These are phyloP conservation scores for Odontocerum albicorne DNA, from an alignment of 2,888 invertebrate species.

Conservation along the genomic window DNA sequence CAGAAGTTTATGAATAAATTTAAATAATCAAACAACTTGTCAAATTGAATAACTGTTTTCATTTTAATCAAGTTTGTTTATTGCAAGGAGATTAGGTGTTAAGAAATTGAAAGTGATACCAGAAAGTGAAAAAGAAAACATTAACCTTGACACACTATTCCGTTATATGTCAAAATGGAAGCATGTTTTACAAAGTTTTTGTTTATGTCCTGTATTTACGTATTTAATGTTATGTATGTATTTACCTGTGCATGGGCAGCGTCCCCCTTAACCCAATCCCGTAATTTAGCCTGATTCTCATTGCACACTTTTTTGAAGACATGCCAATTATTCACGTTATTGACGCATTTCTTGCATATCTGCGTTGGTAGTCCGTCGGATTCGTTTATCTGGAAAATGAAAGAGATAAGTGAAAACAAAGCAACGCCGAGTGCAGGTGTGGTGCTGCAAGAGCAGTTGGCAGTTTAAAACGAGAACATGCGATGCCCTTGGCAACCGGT, in stretches of 20 bases:
- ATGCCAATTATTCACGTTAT: conserved; percentile 68
- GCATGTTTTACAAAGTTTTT: too few species aligned
- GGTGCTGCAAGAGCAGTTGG: background rate
- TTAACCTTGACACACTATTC: background rate
- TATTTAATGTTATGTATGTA: background rate
- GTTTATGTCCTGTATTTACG: too few species aligned
- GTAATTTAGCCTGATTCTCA: conserved; percentile 66
- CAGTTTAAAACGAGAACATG: conserved; percentile 9
- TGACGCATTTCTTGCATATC: conserved; percentile 65
- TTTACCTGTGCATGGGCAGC: conserved; percentile 32
- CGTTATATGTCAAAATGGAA: too few species aligned
- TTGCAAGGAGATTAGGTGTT: background rate
- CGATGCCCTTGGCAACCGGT: conserved; percentile 23
- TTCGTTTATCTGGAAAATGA: conserved; percentile 65
- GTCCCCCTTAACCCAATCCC: conserved; percentile 59
- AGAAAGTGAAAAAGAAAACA: background rate
- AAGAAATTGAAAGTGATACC: background rate
- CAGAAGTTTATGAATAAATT: too few species aligned
- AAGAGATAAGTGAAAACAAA: conserved; percentile 12
- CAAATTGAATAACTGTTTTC: too few species aligned
- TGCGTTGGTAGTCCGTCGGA: conserved; percentile 66
- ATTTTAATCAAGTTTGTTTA: too few species aligned
- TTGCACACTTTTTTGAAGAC: conserved; percentile 65
- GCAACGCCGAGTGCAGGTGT: background rate
- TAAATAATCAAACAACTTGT: too few species aligned